phyloP scores from a whole-genome alignment of 2,113 vertebrate species.

The Lepus europaeus region DNA sequence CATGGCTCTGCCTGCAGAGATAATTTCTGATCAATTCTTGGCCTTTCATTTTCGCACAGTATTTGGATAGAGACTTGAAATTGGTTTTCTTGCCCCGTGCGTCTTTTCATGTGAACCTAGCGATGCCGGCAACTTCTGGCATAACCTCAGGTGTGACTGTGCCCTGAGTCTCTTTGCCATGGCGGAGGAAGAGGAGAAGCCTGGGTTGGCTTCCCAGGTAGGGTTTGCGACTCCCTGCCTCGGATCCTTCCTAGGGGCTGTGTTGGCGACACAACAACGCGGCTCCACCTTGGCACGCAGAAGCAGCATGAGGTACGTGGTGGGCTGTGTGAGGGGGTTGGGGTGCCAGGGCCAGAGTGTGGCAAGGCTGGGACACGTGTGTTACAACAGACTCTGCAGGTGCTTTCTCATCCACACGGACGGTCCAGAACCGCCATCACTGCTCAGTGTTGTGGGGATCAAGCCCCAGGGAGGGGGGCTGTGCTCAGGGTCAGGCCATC shows the following conservation, averaged over 20 bases:
- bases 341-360: background rate
- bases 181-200: background rate
- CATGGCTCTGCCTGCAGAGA: background rate
- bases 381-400: background rate
- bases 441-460: background rate
- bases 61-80: constrained; percentile 59
- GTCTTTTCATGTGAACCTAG: constrained; percentile 55
- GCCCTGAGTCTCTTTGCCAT: background rate
- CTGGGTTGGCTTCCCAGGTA: background rate
- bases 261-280: background rate
- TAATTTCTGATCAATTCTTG: constrained; percentile 46
- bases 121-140: constrained; percentile 17
- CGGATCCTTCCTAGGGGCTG: background rate
- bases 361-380: background rate
- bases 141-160: constrained; percentile 15
- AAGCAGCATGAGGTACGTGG: background rate
- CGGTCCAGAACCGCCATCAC: background rate
- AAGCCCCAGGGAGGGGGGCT: background rate
- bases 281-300: rapidly evolving
- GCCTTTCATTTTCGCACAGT: constrained; percentile 44
- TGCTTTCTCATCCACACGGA: background rate
- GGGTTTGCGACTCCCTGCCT: background rate
- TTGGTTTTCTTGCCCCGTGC: constrained; percentile 59
- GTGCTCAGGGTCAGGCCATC: background rate
- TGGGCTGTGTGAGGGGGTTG: background rate